Conservation (phyloP, 2,888 invertebrate genomes). For the Apocheima hispidaria region DNA sequence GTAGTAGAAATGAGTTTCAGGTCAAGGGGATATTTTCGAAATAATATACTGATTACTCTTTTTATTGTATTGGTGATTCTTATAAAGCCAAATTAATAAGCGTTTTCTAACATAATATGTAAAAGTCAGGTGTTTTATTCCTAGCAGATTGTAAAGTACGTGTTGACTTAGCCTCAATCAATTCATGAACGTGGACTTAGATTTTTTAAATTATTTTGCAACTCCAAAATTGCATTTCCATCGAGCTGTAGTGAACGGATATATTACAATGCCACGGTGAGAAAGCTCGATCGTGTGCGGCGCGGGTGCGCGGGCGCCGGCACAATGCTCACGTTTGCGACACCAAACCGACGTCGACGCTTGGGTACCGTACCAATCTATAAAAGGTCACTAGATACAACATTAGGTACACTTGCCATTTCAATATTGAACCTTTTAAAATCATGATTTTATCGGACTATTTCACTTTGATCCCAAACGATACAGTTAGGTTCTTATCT, state of each 20-base stretch:
- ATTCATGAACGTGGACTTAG: background rate
- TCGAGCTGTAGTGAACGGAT: constrained; percentile 72
- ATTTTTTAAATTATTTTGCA: background rate
- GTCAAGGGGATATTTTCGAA: background rate
- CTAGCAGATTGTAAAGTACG: too few species aligned
- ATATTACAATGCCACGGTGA: constrained; percentile 74
- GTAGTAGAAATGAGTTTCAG: constrained; percentile 7
- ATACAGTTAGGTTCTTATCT: constrained; percentile 28
- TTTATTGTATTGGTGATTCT: too few species aligned
- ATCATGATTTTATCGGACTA: constrained; percentile 40
- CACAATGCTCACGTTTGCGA: constrained; percentile 70
- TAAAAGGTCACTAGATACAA: constrained; percentile 47
- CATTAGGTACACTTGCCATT: constrained; percentile 46
- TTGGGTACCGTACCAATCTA: constrained; percentile 37
- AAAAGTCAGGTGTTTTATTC: background rate
- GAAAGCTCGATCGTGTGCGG: constrained; percentile 62
- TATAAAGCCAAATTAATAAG: background rate
- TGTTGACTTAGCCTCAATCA: too few species aligned
- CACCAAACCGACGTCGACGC: constrained; percentile 58
- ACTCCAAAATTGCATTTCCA: constrained; percentile 50
- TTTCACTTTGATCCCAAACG: constrained; percentile 32
- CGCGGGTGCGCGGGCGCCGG: constrained; percentile 43
- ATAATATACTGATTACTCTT: background rate
- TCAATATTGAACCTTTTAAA: constrained; percentile 50
- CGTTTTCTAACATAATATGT: background rate